A percentile compares a stretch with the other conserved stretches of the same genome.
Evolutionary conservation across 1,140 invertebrate genomes (phyloP).

Genomic region (Heliconius melpomene): DNA sequence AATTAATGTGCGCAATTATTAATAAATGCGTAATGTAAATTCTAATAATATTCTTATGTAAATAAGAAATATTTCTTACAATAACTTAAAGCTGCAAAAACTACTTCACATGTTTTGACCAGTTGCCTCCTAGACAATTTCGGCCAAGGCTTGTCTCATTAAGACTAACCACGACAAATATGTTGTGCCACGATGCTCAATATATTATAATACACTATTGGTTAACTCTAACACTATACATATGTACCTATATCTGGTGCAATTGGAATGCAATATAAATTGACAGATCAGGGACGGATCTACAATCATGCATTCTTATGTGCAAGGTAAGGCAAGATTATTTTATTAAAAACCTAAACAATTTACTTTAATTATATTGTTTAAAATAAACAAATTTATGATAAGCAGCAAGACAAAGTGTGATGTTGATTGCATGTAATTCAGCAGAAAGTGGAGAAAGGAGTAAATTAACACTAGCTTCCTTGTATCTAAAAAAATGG

Average conservation of each 20-base stretch:
- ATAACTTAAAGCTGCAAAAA: neutral
- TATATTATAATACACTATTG: neutral
- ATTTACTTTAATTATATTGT: too few species aligned
- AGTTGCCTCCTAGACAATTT: neutral
- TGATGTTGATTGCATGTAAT: too few species aligned
- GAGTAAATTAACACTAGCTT: too few species aligned
- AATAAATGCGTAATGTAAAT: too few species aligned
- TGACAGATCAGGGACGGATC: neutral
- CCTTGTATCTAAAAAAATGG: conserved; percentile 27
- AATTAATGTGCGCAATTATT: neutral
- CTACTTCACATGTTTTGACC: neutral
- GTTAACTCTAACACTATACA: neutral
- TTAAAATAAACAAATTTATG: too few species aligned
- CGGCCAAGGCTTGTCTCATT: neutral
- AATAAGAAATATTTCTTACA: neutral
- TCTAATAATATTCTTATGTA: too few species aligned
- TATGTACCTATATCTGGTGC: neutral
- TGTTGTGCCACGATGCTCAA: neutral
- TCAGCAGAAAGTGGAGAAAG: too few species aligned
- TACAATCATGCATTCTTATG: too few species aligned
- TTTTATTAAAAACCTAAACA: too few species aligned
- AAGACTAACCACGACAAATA: neutral
- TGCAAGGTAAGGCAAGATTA: too few species aligned
- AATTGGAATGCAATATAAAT: neutral
- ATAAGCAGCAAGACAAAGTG: too few species aligned